Conservation (phyloP, 2,113 vertebrate genomes). For the Catagonus wagneri region DNA sequence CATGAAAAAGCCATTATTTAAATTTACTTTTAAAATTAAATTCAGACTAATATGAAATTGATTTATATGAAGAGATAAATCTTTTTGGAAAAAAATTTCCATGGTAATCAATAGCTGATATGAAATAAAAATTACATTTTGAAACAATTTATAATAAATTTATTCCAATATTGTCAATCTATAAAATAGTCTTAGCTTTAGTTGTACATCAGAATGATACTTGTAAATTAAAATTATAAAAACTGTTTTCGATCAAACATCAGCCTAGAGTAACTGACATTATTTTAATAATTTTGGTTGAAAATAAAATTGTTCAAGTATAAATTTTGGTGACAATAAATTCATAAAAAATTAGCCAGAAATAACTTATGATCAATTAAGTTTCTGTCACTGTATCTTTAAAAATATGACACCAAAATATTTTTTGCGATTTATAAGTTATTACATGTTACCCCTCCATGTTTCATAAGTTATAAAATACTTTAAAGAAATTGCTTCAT, state of each 20-base stretch:
- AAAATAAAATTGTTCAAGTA: background rate
- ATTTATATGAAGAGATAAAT: conserved; percentile 11
- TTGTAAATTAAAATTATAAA: background rate
- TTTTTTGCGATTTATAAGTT: background rate
- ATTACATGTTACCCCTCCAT: background rate
- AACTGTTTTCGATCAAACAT: background rate
- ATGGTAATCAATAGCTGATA: background rate
- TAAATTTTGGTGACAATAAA: background rate
- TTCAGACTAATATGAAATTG: background rate
- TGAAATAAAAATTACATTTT: background rate
- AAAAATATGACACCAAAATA: background rate
- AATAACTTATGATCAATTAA: background rate
- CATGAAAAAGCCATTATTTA: background rate
- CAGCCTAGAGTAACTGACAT: background rate
- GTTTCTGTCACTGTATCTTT: background rate
- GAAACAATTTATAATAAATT: background rate
- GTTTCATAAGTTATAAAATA: background rate
- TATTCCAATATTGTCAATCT: background rate
- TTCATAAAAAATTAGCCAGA: background rate
- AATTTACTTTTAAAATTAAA: conserved; percentile 36
- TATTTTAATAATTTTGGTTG: background rate
- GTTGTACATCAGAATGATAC: background rate
- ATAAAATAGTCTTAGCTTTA: background rate
- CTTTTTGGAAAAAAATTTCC: background rate
- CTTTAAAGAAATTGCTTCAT: background rate